Evolutionary conservation across 2,113 vertebrate genomes (phyloP), one percentile per base, ranked within the genome.

Genomic region (Sapayoa aenigma): DNA sequence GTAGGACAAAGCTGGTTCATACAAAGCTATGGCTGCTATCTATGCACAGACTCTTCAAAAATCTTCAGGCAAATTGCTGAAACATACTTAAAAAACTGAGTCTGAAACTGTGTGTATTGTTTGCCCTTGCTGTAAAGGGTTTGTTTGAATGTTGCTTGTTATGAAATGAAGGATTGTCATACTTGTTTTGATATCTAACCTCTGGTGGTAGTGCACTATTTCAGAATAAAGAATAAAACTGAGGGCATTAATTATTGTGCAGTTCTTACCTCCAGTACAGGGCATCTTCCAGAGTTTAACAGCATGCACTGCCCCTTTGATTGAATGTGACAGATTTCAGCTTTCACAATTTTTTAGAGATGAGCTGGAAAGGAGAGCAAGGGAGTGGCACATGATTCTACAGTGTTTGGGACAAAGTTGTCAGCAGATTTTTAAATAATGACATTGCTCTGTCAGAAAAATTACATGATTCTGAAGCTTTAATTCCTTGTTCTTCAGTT

Each of bases 391-490:
- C 20, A 23, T 55, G 55, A 53, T n/a, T 92, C 90, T 73, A 27
- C 24, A 66, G 42, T 30, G 37, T 41, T 53, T 80, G 73, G 55
- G 84, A 94, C 86, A 90, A 75, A 81, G 39, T 16, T 90, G 62
- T 90, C 75, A 68, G 82, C 83, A 92, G 56, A 82, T 75, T 95
- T 94, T 91, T 91, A 30, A 83, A 52, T 23, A 62, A 46, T 92
- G 62, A 65, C 66, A 65, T 79, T 93, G 33, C 21, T 85, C 35
- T 79, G 49, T 16, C 46, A 74, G 44, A 87, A 93, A 93, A 78
- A 84, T 35, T 9, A 17, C 50, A 49, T 67, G 4, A 68, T 72
- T 68, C 68, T 79, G 58, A 68, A 83, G 23, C 31, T 84, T 47
- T 41, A 73, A 58, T 73, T 92, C 50, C 25, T 73, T 60, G 9